phyloP scores from a whole-genome alignment of 2,797 vertebrate species.

The Agapornis canus region DNA sequence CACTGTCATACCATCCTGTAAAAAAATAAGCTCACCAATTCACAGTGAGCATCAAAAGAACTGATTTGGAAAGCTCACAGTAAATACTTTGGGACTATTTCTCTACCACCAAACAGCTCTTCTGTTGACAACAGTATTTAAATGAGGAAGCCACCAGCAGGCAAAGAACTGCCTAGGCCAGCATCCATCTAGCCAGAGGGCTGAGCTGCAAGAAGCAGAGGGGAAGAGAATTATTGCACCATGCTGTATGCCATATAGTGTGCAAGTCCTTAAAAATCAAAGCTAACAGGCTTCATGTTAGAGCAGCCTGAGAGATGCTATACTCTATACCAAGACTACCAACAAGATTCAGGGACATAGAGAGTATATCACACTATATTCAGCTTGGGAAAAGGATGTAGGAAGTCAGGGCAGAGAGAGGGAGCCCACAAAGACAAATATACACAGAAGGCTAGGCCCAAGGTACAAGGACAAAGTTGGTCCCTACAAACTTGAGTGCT shows the following conservation, averaged over 20 bases:
- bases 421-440: background rate
- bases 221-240: background rate
- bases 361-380: background rate
- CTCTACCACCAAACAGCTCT: background rate
- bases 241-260: fast-evolving
- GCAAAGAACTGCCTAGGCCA: background rate
- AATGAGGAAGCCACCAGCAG: background rate
- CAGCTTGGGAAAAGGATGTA: background rate
- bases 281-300: background rate
- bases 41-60: background rate
- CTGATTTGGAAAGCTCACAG: background rate
- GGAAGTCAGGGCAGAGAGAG: too few relatives aligned
- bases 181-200: background rate
- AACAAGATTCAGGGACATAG: background rate
- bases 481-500: background rate
- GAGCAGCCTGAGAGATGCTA: background rate
- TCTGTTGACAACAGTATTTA: background rate
- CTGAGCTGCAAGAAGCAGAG: background rate
- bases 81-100: background rate
- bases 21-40: background rate
- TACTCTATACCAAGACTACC: fast-evolving
- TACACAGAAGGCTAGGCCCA: background rate
- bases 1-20: background rate
- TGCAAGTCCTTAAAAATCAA: background rate
- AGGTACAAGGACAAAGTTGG: background rate